Base-by-base conservation (phyloP, 2,797 vertebrate genomes). In the Sebastes flavidus region DNA sequence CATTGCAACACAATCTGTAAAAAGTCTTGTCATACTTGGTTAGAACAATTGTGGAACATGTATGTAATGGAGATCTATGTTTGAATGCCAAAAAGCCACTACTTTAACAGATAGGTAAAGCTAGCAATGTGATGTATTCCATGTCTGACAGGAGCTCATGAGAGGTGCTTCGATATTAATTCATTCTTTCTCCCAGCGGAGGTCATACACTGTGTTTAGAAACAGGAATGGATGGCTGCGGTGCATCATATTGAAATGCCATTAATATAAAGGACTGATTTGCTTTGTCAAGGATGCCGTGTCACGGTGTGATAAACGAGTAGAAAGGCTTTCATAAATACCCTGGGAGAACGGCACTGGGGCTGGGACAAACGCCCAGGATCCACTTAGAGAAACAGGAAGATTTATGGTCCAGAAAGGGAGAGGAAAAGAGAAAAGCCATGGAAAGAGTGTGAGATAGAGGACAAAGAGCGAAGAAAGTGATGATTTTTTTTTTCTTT, bases 311-410 rank as follows among this genome's bases (percentile, higher is more conserved):
- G 92, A 93, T 90, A 69, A 91, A 95, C 65, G 88, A 91, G 85
- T 75, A 87, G 82, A 90, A 86, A 88, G 70, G 76, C 79, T 87
- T 93, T 93, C 77, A 87, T 91, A 93, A 94, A 94, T 93, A 93
- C 71, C 80, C 77, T n/a, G 67, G 74, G 84, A 84, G 74, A 87
- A 83, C 79, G 63, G 74, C 83, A 87, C 8, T 42, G 58, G 61
- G 62, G 68, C 83, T 93, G 93, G 93, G 94, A 94, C 88, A 89
- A 60, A 63, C 18, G 90, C 91, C 92, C 91, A 75, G 82, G 89
- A 95, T 90, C 90, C 91, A 93, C 90, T 95, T 94, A 93, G 91
- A 92, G 85, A 82, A 81, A 79, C 52, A 46, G 65, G 38, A 77
- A 90, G 90, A 93, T 95, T 92, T 92, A 93, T 87, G 60, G 22